Evolutionary conservation across 2,797 vertebrate genomes (phyloP).

Genomic region (Cryptoprocta ferox): DNA sequence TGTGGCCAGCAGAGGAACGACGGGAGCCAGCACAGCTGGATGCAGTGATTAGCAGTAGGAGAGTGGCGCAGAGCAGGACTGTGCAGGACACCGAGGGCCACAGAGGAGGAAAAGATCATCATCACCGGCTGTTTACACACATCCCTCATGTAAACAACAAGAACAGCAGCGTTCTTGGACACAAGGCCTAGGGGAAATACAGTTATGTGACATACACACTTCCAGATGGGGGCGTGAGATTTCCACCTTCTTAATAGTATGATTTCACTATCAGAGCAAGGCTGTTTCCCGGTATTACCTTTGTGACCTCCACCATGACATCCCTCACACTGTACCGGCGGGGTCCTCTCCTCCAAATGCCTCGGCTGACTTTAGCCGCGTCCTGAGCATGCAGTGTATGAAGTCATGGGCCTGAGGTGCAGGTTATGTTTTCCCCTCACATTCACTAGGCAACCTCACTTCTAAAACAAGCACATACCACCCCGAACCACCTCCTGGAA

Average conservation of each 20-base stretch:
- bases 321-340: rapidly evolving
- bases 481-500: background rate
- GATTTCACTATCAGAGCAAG: rapidly evolving
- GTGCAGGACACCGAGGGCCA: rapidly evolving
- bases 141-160: rapidly evolving
- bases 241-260: rapidly evolving
- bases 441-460: background rate
- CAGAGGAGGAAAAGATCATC: rapidly evolving
- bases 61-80: too few species aligned
- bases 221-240: rapidly evolving
- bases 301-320: rapidly evolving
- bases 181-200: rapidly evolving
- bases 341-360: rapidly evolving
- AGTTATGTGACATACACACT: rapidly evolving
- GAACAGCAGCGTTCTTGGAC: background rate
- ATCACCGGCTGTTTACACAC: background rate
- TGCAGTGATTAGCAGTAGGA: rapidly evolving
- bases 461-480: background rate
- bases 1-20: background rate
- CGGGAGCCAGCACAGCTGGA: rapidly evolving
- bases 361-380: background rate
- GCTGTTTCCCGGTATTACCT: rapidly evolving
- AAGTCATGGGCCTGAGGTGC: background rate
- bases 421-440: rapidly evolving
- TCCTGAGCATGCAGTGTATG: background rate